Conservation (phyloP, 2,113 vertebrate species). For the Ageneiosus marmoratus region DNA sequence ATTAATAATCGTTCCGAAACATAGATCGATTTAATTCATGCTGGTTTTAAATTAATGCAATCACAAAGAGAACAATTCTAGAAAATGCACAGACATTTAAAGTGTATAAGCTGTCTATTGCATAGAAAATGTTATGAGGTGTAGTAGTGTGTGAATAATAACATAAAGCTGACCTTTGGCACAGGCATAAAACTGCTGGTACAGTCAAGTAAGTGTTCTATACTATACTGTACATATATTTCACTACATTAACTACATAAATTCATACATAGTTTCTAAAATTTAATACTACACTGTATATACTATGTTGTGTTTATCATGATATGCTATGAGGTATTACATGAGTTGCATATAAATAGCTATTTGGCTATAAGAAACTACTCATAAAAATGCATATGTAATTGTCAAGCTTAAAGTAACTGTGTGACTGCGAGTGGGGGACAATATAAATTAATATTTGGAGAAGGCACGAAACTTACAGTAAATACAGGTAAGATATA, state of each 20-base stretch:
- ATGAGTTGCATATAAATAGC: neutral
- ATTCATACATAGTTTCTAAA: too few relatives aligned
- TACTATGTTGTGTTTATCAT: neutral
- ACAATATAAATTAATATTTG: conserved; percentile 46
- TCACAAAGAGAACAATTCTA: neutral
- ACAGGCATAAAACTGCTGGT: conserved; percentile 47
- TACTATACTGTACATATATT: neutral
- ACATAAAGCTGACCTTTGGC: conserved; percentile 38
- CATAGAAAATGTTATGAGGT: conserved; percentile 8
- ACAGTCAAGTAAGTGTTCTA: conserved; percentile 44
- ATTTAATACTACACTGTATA: neutral
- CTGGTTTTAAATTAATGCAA: neutral
- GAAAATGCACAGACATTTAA: neutral
- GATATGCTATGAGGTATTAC: neutral
- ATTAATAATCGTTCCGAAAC: neutral
- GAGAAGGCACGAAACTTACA: conserved; percentile 45
- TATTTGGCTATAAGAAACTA: neutral
- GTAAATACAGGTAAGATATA: conserved; percentile 39
- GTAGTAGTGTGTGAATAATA: conserved; percentile 42
- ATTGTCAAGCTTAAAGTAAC: conserved; percentile 1
- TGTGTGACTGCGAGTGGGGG: conserved; percentile 36
- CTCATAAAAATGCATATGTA: neutral
- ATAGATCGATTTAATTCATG: neutral
- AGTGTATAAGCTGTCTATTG: neutral
- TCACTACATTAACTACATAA: neutral